Percentiles rank a stretch among this genome's conserved stretches.
These are phyloP conservation scores for Andrena bucephala DNA, from an alignment of 2,888 invertebrate genomes.

Conservation along the genomic window DNA sequence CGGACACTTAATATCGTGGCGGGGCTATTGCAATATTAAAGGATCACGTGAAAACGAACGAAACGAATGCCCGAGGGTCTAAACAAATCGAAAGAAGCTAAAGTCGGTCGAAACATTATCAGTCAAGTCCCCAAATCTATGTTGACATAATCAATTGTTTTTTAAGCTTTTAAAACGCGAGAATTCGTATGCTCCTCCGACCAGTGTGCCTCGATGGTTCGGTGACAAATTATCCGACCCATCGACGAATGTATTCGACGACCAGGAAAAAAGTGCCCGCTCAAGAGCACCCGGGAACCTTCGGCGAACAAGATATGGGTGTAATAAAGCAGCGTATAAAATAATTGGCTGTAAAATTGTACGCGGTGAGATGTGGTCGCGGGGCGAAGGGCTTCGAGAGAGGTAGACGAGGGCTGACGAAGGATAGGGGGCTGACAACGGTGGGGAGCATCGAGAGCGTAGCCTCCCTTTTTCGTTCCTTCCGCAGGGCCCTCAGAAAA, in stretches of 20 bases:
- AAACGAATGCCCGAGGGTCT: no score
- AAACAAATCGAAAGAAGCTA: no score
- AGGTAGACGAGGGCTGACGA: conserved; percentile 33
- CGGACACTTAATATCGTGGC: conserved; percentile 18
- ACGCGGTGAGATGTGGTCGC: conserved; percentile 65
- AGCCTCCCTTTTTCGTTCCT: conserved; percentile 46
- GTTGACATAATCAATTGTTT: neutral
- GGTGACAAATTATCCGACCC: neutral
- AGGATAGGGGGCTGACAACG: conserved; percentile 22
- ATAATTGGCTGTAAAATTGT: conserved; percentile 84
- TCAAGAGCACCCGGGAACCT: conserved; percentile 23
- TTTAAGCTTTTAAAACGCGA: neutral
- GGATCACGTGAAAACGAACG: neutral
- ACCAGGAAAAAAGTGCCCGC: conserved; percentile 9
- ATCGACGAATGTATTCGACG: conserved; percentile 13
- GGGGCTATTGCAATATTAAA: conserved; percentile 18
- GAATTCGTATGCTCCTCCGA: neutral
- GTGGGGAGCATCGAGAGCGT: conserved; percentile 24
- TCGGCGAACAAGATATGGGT: conserved; percentile 55
- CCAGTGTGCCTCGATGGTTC: neutral
- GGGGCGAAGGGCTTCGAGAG: conserved; percentile 31
- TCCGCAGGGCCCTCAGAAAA: conserved; percentile 41
- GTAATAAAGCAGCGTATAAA: conserved; percentile 82
- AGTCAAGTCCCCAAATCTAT: neutral
- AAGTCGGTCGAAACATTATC: no score